Percentiles rank a stretch among this genome's conserved stretches.
Conservation (phyloP, 2,888 invertebrate species). For the Lasioglossum malachurum region DNA sequence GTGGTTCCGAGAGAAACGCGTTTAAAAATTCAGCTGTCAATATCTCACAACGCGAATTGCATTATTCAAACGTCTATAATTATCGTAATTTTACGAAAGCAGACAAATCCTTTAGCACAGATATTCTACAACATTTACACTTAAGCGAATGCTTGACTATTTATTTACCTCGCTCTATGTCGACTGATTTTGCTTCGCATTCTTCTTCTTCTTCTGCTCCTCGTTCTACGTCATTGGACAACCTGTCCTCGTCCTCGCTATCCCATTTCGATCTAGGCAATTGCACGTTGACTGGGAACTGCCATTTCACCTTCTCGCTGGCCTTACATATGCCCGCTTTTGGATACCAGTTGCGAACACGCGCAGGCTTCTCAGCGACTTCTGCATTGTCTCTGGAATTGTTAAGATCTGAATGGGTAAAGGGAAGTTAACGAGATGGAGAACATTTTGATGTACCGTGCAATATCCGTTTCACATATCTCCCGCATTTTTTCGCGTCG, state of each 20-base stretch:
- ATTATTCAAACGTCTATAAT: too few relatives aligned
- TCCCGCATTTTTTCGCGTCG: conserved; percentile 79
- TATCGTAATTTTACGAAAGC: neutral
- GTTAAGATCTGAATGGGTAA: conserved; percentile 57
- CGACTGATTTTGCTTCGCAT: conserved; percentile 13
- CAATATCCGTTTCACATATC: conserved; percentile 75
- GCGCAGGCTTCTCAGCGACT: conserved; percentile 71
- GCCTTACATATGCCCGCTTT: conserved; percentile 62
- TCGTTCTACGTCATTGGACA: conserved; percentile 29
- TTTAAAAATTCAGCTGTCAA: neutral
- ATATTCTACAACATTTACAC: neutral
- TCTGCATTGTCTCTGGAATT: conserved; percentile 72
- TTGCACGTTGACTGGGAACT: conserved; percentile 71
- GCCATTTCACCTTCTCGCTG: conserved; percentile 48
- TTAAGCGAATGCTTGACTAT: neutral
- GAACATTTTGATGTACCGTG: conserved; percentile 60
- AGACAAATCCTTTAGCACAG: neutral
- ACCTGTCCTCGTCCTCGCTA: conserved; percentile 77
- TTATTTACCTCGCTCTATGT: neutral
- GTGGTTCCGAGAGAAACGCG: neutral
- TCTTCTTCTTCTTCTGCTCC: conserved; percentile 13
- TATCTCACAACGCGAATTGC: too few relatives aligned
- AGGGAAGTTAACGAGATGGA: conserved; percentile 39
- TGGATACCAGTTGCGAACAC: conserved; percentile 79
- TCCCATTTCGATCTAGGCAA: conserved; percentile 83